Conservation (phyloP, 37 sponge, comb jelly and placozoan species). For the Dysidea cf. avara region DNA sequence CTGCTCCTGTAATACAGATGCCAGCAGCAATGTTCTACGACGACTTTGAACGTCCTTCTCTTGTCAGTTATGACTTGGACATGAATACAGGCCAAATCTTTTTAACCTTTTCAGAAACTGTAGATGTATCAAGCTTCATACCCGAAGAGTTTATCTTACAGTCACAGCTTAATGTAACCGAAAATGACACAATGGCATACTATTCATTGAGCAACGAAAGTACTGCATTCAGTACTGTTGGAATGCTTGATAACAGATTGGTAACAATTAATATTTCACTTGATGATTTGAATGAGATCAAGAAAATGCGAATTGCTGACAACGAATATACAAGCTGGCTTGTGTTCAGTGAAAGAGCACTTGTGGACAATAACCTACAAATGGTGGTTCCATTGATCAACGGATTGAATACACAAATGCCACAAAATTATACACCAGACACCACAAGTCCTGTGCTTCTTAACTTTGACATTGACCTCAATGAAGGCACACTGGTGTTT, state of each 20-base stretch:
- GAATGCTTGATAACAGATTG: slow-evolving; percentile 76
- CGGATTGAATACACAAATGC: slow-evolving; percentile 52
- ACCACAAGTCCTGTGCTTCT: slow-evolving; percentile 60
- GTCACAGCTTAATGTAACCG: slow-evolving; percentile 56
- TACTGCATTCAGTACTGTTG: slow-evolving; percentile 44
- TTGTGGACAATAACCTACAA: slow-evolving; percentile 71
- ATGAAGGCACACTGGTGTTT: slow-evolving; percentile 72
- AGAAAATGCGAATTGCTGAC: slow-evolving; percentile 72
- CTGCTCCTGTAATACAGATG: slow-evolving; percentile 34
- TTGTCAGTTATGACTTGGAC: slow-evolving; percentile 73
- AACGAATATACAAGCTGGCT: slow-evolving; percentile 70
- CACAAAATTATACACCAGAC: slow-evolving; percentile 61
- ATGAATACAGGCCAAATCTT: slow-evolving; percentile 72
- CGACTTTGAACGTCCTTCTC: slow-evolving; percentile 61
- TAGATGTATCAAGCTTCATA: slow-evolving; percentile 73
- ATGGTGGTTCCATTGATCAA: slow-evolving; percentile 77
- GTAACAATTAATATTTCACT: slow-evolving; percentile 66
- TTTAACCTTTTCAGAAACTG: slow-evolving; percentile 84
- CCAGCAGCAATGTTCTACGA: slow-evolving; percentile 51
- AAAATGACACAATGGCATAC: slow-evolving; percentile 42
- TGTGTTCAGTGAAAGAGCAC: slow-evolving; percentile 56
- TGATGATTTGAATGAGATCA: slow-evolving; percentile 86
- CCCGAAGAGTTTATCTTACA: slow-evolving; percentile 65
- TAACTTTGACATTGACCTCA: slow-evolving; percentile 53
- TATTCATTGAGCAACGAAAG: slow-evolving; percentile 53